Percentiles rank a stretch among this genome's conserved stretches.
Conservation (phyloP, 2,888 invertebrate genomes). For the Apotomis betuletana region DNA sequence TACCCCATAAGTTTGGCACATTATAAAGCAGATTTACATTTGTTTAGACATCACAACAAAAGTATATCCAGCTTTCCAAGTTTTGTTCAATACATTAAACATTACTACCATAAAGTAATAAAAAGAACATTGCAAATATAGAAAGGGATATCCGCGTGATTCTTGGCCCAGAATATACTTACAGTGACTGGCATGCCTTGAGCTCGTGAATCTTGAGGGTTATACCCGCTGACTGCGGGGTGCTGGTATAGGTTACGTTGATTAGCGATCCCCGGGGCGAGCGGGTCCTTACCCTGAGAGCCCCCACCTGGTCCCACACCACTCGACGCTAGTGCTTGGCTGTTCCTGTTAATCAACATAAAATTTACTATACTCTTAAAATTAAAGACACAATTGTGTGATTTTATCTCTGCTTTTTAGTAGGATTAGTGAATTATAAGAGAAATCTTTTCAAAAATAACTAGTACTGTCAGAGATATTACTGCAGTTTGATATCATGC, state of each 20-base stretch:
- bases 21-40: too few relatives aligned
- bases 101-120: too few relatives aligned
- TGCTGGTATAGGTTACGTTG: conserved; percentile 76
- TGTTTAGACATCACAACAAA: too few relatives aligned
- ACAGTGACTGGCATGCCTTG: conserved; percentile 76
- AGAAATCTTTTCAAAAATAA: background rate
- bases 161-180: conserved; percentile 44
- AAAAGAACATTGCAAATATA: too few relatives aligned
- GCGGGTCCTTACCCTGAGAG: conserved; percentile 76
- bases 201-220: conserved; percentile 70
- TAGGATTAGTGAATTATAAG: background rate
- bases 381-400: background rate
- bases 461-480: background rate
- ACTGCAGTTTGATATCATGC: conserved; percentile 5
- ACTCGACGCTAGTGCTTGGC: conserved; percentile 68
- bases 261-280: conserved; percentile 71
- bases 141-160: too few relatives aligned
- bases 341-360: conserved; percentile 66
- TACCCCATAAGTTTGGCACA: too few relatives aligned
- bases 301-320: conserved; percentile 68
- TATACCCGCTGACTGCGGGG: conserved; percentile 75
- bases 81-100: too few relatives aligned
- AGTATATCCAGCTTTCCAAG: too few relatives aligned
- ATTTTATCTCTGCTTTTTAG: background rate
- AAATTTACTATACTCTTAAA: background rate